These are phyloP conservation scores for Atherinosoma microstoma DNA, from an alignment of 2,797 vertebrate genomes.

Conservation along the genomic window DNA sequence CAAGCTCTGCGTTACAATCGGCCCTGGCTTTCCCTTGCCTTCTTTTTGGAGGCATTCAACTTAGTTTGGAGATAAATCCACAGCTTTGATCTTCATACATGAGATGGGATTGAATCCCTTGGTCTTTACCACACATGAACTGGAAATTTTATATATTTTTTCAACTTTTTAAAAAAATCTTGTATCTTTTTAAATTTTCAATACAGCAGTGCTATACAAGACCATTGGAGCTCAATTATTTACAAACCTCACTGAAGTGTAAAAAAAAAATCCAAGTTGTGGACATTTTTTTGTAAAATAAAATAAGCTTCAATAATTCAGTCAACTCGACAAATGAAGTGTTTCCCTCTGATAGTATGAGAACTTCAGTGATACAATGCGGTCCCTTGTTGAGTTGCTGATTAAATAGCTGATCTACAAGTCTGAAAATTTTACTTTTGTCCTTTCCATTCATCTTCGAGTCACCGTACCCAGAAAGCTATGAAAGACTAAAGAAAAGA, in stretches of 20 bases:
- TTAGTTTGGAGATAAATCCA: constrained; percentile 58
- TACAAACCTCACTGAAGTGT: constrained; percentile 35
- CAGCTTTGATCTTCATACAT: constrained; percentile 72
- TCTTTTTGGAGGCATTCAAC: constrained; percentile 49
- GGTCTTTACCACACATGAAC: constrained; percentile 56
- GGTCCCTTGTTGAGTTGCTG: constrained; percentile 19
- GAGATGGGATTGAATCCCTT: constrained; percentile 65
- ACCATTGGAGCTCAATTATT: constrained; percentile 56
- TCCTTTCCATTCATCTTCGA: constrained; percentile 18
- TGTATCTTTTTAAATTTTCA: constrained; percentile 66
- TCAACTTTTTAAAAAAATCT: constrained; percentile 40
- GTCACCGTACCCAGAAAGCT: constrained; percentile 34
- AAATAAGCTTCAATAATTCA: constrained; percentile 55
- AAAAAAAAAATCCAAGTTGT: constrained; percentile 23
- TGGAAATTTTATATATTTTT: constrained; percentile 59
- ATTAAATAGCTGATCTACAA: constrained; percentile 39
- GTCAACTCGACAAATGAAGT: constrained; percentile 28
- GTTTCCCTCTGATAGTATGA: constrained; percentile 18
- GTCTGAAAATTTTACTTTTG: constrained; percentile 25
- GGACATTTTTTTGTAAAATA: constrained; percentile 44
- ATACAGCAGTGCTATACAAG: constrained; percentile 34
- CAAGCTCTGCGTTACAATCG: background rate
- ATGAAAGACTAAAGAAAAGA: constrained; percentile 51
- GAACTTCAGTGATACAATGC: constrained; percentile 2
- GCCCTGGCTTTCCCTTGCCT: constrained; percentile 19